A percentile compares a stretch with the other conserved stretches of the same genome.
Conservation (phyloP, 2,888 invertebrate species). For the Elysia crispata region DNA sequence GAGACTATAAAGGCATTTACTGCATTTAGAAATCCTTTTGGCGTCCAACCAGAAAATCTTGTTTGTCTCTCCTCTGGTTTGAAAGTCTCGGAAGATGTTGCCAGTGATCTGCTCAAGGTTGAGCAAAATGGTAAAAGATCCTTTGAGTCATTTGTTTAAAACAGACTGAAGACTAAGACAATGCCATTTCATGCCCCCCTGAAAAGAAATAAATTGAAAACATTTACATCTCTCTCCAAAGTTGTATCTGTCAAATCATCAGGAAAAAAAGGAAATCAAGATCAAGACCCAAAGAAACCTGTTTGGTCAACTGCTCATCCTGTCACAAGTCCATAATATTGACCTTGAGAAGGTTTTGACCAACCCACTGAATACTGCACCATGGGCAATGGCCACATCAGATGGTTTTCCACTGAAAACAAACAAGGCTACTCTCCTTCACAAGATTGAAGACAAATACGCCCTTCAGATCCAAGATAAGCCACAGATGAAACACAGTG, state of each 20-base stretch:
- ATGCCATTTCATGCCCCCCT: background rate
- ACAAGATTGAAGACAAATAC: background rate
- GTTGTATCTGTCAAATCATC: background rate
- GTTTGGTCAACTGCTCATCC: background rate
- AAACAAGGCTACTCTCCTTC: background rate
- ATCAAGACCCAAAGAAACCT: background rate
- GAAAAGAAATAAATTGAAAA: background rate
- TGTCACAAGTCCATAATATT: background rate
- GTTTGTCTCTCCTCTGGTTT: too few species aligned
- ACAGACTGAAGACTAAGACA: too few species aligned
- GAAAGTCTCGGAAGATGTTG: too few species aligned
- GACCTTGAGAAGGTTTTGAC: background rate
- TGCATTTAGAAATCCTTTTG: too few species aligned
- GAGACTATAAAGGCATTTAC: too few species aligned
- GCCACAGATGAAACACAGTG: too few species aligned
- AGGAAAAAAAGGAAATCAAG: background rate
- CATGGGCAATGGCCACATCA: constrained; percentile 1
- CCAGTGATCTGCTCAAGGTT: too few species aligned
- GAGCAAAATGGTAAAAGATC: too few species aligned
- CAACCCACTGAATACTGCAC: background rate
- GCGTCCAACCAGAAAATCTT: too few species aligned
- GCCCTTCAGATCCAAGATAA: background rate
- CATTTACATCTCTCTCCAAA: background rate
- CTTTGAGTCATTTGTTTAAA: too few species aligned
- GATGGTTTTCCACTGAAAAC: constrained; percentile 1